Base-by-base conservation (phyloP, 2,797 vertebrate genomes). In the Gobionotothen gibberifrons region DNA sequence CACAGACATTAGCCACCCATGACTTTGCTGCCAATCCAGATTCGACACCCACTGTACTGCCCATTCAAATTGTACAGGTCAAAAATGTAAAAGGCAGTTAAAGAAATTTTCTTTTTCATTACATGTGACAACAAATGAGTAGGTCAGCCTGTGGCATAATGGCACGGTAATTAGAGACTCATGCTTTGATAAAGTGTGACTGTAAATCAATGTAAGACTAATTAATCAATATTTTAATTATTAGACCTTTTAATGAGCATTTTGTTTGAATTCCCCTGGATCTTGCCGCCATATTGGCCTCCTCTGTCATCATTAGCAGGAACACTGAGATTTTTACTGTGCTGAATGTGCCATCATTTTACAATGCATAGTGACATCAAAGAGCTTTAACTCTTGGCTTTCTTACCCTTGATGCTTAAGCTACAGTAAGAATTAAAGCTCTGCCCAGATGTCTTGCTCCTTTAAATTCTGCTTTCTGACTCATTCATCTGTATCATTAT, bases 181-280 rank as follows among this genome's bases (percentile, higher is more conserved):
- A 93, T 91, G 95, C 96, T 96, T 96, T 98, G 96, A 97, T 97
- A 96, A 96, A 95, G 95, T 97, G 96, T 97, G 96, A 98, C 96
- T 98, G 95, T 95, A 97, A 97, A 98, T 98, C 97, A 96, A 96
- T 98, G 96, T 96, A 96, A 95, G 94, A 95, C 97, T 98, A 99
- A 99, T 99, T 96, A 97, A 98, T 99, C 97, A 97, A 99, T 98
- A 98, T 97, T 97, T 98, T 97, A 98, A 98, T 98, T 97, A 98
- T 98, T 96, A 96, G 96, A 96, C 96, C 96, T 96, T 97, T 97
- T 96, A 97, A 98, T 96, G 95, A 97, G 95, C 93, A 95, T 96
- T 97, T 67, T 97, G 94, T 94, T 96, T 90, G 91, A 96, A 97
- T 97, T 97, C 96, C 96, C 96, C 87, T 57, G 93, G 94, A 96